Evolutionary conservation across 53 echinoderm and acorn worm species (phyloP).

Genomic region (Apostichopus leukothele): DNA sequence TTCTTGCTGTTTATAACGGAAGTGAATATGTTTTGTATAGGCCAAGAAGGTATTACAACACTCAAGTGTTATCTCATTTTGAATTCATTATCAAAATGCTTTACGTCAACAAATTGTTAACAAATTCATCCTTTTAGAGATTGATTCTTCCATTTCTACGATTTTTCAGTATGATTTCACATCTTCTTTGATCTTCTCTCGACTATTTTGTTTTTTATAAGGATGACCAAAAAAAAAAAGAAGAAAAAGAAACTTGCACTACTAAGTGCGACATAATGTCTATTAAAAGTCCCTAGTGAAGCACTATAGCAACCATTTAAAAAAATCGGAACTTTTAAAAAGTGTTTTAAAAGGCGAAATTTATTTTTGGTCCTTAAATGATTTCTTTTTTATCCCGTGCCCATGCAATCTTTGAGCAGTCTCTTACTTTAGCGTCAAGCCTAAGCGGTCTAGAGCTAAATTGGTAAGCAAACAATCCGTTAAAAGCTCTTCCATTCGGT

Average conservation of each 20-base stretch:
- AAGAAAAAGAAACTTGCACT: background rate
- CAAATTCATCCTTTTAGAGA: too few relatives aligned
- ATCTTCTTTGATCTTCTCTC: too few relatives aligned
- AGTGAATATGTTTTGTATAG: too few relatives aligned
- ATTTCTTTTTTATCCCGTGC: constrained; percentile 1
- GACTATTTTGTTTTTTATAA: background rate
- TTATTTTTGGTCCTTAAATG: constrained; percentile 32
- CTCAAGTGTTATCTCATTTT: too few relatives aligned
- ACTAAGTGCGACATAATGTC: constrained; percentile 18
- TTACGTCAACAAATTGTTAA: too few relatives aligned
- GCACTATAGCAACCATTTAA: constrained; percentile 17
- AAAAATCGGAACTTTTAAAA: constrained; percentile 20
- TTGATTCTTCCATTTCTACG: too few relatives aligned
- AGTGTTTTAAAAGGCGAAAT: constrained; percentile 26
- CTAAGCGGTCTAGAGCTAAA: constrained; percentile 37
- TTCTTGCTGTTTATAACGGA: too few relatives aligned
- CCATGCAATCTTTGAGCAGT: background rate
- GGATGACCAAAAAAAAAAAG: background rate
- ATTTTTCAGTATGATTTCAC: too few relatives aligned
- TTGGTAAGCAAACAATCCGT: constrained; percentile 43
- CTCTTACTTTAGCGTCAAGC: background rate
- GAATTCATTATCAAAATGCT: too few relatives aligned
- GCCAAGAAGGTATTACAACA: too few relatives aligned
- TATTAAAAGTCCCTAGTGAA: constrained; percentile 13
- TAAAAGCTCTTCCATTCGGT: constrained; percentile 35